Evolutionary conservation across 2,888 invertebrate species (phyloP), one percentile per base, ranked within the genome.

Genomic region (Ectobius pallidus): DNA sequence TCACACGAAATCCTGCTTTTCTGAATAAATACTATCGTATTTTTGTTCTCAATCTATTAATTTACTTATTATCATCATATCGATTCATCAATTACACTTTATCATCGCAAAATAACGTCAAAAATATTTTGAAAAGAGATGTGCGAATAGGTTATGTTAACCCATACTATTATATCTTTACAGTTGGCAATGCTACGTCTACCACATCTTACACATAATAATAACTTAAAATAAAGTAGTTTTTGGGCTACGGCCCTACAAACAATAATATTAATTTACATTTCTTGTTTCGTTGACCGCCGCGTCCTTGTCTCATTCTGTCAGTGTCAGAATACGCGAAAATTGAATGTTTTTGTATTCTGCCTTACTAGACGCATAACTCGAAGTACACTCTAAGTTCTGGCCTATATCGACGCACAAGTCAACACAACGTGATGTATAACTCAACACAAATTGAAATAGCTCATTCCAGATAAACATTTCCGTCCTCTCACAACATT

Each of bases 231-330:
- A 30, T 69, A 69, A 62, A 22, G 46, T 30, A 68, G n/a, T 34
- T 52, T 46, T 42, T 70, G 70, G 62, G 68, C 61, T 46, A 70
- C 68, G 69, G 73, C 65, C 72, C 72, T 52, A 71, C 46, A 72
- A 74, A 74, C 71, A 75, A 75, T 74, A 75, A 75, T 75, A 77
- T 76, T 74, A 75, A 77, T 78, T 86, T 85, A 86, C 86, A 86
- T 85, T 85, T 85, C 81, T 85, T 84, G 82, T 84, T 86, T 79
- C 86, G 84, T 81, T 85, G 85, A 78, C 84, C 85, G 80, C 85
- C 85, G 78, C 86, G 85, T 81, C 85, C 85, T 82, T 85, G 86
- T 82, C 85, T 85, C 86, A 86, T 86, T 82, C 82, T 85, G 82
- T 80, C 80, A 80, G 79, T 78, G 80, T 81, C 80, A 80, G 79